phyloP scores from a whole-genome alignment of 37 sponge, comb jelly and placozoan species.

The Bolinopsis microptera region DNA sequence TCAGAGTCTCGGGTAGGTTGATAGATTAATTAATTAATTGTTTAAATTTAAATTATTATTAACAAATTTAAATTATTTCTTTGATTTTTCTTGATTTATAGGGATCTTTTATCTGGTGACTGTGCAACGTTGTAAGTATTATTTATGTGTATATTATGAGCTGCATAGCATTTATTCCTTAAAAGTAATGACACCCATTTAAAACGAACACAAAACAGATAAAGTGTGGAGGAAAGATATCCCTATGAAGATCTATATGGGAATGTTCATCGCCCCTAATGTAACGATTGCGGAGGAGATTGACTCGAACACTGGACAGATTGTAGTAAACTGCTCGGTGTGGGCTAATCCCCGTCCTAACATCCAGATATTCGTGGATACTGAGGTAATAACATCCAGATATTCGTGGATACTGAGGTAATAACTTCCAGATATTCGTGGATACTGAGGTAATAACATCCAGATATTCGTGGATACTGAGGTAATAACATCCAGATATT shows the following conservation, averaged over 20 bases:
- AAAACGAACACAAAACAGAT: too few relatives aligned
- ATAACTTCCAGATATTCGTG: neutral
- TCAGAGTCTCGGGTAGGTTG: constrained; percentile 59
- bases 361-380: neutral
- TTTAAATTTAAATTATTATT: too few relatives aligned
- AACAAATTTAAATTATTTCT: too few relatives aligned
- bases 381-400: neutral
- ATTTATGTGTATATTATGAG: too few relatives aligned
- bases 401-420: neutral
- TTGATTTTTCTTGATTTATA: too few relatives aligned
- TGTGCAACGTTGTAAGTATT: too few relatives aligned
- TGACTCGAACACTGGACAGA: neutral
- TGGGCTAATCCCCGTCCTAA: constrained; percentile 43
- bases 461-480: neutral
- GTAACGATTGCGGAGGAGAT: neutral
- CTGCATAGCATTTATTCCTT: too few relatives aligned
- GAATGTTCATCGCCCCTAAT: neutral
- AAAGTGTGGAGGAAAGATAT: constrained; percentile 20
- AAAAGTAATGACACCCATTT: too few relatives aligned
- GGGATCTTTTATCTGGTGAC: too few relatives aligned
- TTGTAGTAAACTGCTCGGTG: neutral
- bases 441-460: neutral
- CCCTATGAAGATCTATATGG: neutral
- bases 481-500: neutral
- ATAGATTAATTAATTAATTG: too few relatives aligned